Percentiles rank a stretch among this genome's conserved stretches.
Evolutionary conservation across 1,140 invertebrate species (phyloP).

Genomic region (Ericerus pela): DNA sequence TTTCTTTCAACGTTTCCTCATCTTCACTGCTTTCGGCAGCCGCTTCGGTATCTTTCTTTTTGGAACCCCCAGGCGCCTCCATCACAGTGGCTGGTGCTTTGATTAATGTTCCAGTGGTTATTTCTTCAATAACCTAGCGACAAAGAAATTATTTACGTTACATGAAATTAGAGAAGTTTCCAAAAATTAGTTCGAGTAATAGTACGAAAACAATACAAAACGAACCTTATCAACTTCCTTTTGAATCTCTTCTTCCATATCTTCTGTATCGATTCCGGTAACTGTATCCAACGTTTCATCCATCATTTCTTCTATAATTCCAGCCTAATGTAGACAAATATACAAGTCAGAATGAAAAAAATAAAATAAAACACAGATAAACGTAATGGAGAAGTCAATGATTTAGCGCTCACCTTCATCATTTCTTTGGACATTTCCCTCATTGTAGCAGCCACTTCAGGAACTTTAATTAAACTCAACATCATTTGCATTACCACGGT

Average conservation of each 20-base stretch:
- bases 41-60: constrained; percentile 34
- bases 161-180: constrained; percentile 15
- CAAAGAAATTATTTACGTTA: neutral
- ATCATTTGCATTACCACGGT: constrained; percentile 96
- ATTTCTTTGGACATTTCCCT: constrained; percentile 96
- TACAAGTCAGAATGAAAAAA: neutral
- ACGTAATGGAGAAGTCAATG: neutral
- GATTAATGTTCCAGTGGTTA: constrained; percentile 83
- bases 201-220: neutral
- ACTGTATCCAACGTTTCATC: constrained; percentile 91
- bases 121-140: constrained; percentile 37
- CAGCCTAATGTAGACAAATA: constrained; percentile 42
- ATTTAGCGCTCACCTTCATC: constrained; percentile 51
- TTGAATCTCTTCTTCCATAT: constrained; percentile 83
- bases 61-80: constrained; percentile 42
- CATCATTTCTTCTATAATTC: constrained; percentile 99
- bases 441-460: constrained; percentile 91
- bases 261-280: constrained; percentile 59
- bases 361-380: neutral
- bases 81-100: constrained; percentile 57
- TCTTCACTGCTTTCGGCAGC: constrained; percentile 39
- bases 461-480: constrained; percentile 76
- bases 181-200: neutral
- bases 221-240: constrained; percentile 78
- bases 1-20: constrained; percentile 66